These are phyloP conservation scores for Cyclargus thomasi DNA, from an alignment of 1,140 invertebrate species.

Conservation along the genomic window DNA sequence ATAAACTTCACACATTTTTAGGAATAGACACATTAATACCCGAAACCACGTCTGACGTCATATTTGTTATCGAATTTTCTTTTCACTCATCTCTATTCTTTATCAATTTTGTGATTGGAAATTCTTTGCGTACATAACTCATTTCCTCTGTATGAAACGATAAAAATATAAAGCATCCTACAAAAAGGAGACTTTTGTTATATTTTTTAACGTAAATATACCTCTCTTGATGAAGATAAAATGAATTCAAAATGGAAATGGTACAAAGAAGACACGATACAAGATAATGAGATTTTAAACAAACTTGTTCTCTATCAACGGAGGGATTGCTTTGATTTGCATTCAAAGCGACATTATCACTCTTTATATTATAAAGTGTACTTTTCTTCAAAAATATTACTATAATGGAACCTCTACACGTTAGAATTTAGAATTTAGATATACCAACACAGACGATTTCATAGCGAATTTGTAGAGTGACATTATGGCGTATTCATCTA, in stretches of 20 bases:
- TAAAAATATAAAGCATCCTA: not conserved
- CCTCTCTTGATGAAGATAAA: conserved; percentile 1
- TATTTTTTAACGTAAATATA: not conserved
- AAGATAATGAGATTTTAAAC: conserved; percentile 16
- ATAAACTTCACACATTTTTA: no score
- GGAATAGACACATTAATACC: no score
- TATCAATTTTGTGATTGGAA: no score
- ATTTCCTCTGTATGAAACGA: not conserved
- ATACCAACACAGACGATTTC: not conserved
- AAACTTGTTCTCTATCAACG: conserved; percentile 10
- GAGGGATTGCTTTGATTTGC: conserved; percentile 8
- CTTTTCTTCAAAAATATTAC: no score
- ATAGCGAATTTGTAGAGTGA: no score
- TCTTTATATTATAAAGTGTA: not conserved
- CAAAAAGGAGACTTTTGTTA: not conserved
- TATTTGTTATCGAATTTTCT: no score
- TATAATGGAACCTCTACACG: no score
- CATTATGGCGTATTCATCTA: no score
- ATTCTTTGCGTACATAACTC: not conserved
- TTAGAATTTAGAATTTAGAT: not conserved
- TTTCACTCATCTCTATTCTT: no score
- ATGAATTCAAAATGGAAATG: conserved; percentile 15
- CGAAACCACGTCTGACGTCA: no score
- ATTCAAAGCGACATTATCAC: conserved; percentile 2
- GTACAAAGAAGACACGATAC: conserved; percentile 12